phyloP scores from a whole-genome alignment of 2,113 vertebrate genomes.

The Gulo gulo region DNA sequence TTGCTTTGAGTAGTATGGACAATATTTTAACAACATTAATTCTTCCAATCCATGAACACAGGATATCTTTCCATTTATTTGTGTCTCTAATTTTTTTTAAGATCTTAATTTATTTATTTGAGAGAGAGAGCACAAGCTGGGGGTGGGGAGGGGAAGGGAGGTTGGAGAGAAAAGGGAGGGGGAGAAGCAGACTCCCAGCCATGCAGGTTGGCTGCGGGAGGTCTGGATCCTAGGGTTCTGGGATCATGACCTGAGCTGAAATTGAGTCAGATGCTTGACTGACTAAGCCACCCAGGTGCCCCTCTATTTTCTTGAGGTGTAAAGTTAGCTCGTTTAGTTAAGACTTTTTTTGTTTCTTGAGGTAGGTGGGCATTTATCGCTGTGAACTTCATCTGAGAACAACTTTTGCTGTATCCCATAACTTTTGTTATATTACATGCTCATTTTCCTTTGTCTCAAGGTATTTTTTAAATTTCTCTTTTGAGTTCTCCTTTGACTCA shows the following conservation, averaged over 20 bases:
- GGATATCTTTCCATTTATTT: not conserved
- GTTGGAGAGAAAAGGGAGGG: not conserved
- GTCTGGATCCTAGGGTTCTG: not conserved
- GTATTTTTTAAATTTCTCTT: not conserved
- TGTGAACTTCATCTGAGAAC: not conserved
- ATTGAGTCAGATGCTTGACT: not conserved
- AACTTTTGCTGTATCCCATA: not conserved
- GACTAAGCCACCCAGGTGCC: not conserved
- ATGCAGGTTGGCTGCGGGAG: not conserved
- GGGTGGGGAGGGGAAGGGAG: no score
- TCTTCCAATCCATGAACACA: not conserved
- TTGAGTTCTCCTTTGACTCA: not conserved
- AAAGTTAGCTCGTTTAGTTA: not conserved
- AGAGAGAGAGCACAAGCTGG: not conserved
- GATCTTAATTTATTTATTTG: not conserved
- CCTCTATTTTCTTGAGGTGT: not conserved
- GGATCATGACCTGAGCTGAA: not conserved
- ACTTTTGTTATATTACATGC: not conserved
- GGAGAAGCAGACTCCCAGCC: not conserved
- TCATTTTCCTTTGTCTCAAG: not conserved
- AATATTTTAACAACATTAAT: not conserved
- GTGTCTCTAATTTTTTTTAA: not conserved
- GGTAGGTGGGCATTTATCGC: not conserved
- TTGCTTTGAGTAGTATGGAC: not conserved
- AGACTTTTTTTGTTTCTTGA: not conserved